Conservation (phyloP, 2,113 vertebrate species). For the Parus major region DNA sequence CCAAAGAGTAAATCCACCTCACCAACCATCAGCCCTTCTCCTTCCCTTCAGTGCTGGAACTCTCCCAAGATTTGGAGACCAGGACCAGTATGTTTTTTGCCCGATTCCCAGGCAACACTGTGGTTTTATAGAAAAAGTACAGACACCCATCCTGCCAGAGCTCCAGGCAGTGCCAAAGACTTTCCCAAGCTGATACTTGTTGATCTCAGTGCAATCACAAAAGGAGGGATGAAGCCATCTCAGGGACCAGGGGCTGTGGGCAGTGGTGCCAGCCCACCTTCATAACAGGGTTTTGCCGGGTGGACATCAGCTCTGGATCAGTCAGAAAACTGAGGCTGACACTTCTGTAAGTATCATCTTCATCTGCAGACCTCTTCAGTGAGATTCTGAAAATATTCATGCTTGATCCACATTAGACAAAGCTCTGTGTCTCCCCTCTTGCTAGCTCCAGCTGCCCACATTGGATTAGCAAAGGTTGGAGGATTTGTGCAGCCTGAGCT, state of each 20-base stretch:
- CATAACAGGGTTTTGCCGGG: not conserved
- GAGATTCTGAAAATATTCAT: not conserved
- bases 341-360: not conserved
- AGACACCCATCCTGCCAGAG: not conserved
- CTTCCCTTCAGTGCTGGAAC: not conserved
- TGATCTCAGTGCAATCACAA: not conserved
- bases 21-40: not conserved
- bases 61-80: not conserved
- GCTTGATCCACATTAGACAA: not conserved
- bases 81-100: not conserved
- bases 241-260: not conserved
- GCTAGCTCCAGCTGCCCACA: not conserved
- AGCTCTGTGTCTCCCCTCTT: not conserved
- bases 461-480: not conserved
- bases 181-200: not conserved
- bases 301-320: not conserved
- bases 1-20: not conserved
- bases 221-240: not conserved
- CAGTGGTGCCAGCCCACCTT: not conserved
- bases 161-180: not conserved
- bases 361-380: not conserved
- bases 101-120: fast-evolving
- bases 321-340: not conserved
- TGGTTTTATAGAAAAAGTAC: not conserved
- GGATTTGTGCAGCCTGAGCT: not conserved